Conservation (phyloP, 2,113 vertebrate genomes). For the Sander vitreus region DNA sequence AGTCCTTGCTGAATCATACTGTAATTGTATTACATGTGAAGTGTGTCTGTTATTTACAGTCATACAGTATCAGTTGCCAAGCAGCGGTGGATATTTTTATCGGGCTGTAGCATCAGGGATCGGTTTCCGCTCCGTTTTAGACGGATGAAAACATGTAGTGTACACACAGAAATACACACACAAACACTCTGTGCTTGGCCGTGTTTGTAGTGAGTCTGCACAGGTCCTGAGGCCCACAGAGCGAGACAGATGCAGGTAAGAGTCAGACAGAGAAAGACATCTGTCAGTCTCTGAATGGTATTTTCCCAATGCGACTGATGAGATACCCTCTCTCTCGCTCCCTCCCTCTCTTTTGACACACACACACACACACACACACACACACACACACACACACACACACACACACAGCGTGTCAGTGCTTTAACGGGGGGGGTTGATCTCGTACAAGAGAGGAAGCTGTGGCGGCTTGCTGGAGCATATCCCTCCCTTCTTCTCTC, state of each 20-base stretch:
- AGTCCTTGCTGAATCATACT: constrained; percentile 40
- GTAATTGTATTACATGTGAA: constrained; percentile 34
- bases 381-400: constrained; percentile 6
- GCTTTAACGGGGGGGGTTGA: constrained; percentile 67
- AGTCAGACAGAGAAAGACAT: constrained; percentile 69
- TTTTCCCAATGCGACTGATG: constrained; percentile 72
- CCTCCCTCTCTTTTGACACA: no score
- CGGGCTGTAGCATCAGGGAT: constrained; percentile 75
- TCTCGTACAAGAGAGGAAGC: constrained; percentile 71
- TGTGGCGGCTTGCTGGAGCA: constrained; percentile 67
- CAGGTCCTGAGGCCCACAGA: constrained; percentile 47
- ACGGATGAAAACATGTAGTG: constrained; percentile 44
- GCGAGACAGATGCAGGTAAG: constrained; percentile 56
- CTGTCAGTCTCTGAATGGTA: constrained; percentile 72
- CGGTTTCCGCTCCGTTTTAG: constrained; percentile 72
- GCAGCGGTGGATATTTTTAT: constrained; percentile 69
- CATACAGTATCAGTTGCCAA: constrained; percentile 37
- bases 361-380: not conserved
- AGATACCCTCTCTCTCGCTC: constrained; percentile 3
- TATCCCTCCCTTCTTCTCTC: constrained; percentile 29
- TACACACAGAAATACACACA: constrained; percentile 43
- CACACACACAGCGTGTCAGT: constrained; percentile 22
- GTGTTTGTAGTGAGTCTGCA: constrained; percentile 25
- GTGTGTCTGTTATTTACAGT: constrained; percentile 51
- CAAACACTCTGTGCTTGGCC: not conserved